These are phyloP conservation scores for Ochotona princeps DNA, from an alignment of 2,113 vertebrate genomes.

Conservation along the genomic window DNA sequence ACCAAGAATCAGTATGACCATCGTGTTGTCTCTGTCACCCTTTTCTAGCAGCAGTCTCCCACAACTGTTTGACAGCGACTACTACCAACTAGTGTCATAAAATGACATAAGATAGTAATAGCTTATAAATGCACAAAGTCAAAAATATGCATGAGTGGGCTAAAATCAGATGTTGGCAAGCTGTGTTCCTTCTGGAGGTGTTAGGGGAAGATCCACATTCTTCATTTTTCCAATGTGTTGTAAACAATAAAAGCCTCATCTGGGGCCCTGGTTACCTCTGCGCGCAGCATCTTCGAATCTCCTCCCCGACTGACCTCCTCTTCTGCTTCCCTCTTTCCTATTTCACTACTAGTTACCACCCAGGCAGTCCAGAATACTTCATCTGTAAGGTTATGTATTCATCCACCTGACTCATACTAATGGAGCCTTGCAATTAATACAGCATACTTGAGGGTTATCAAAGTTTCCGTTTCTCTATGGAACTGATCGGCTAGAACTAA, in stretches of 20 bases:
- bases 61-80: background rate
- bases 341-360: background rate
- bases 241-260: background rate
- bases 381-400: background rate
- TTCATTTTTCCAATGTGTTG: background rate
- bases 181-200: background rate
- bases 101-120: background rate
- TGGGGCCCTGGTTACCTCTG: no score
- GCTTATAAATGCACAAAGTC: background rate
- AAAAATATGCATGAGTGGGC: background rate
- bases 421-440: no score
- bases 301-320: background rate
- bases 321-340: background rate
- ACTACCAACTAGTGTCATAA: background rate
- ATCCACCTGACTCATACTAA: background rate
- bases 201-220: background rate
- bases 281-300: background rate
- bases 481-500: background rate
- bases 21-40: background rate
- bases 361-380: background rate
- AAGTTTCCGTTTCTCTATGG: background rate
- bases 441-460: background rate
- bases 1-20: background rate
- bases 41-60: background rate
- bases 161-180: background rate